Evolutionary conservation across 2,113 vertebrate genomes (phyloP).

Genomic region (Apeltes quadracus): DNA sequence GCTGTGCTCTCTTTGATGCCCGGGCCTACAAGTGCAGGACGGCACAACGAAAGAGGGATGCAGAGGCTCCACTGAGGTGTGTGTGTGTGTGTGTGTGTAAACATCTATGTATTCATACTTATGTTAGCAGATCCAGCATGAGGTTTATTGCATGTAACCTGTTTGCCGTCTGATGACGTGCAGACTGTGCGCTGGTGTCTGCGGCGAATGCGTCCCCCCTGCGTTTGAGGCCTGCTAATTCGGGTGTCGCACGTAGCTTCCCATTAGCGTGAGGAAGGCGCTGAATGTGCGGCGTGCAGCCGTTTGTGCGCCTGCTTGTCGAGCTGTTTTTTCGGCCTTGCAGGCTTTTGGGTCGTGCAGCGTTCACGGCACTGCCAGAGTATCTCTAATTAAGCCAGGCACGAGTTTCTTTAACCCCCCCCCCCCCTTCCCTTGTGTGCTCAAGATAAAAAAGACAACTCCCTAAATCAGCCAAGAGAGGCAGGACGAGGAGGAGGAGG

Average conservation of each 20-base stretch:
- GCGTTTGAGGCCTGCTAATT: constrained; percentile 9
- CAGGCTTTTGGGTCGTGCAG: constrained; percentile 32
- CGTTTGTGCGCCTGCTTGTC: constrained; percentile 25
- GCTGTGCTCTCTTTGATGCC: constrained; percentile 73
- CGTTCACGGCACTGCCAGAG: constrained; percentile 35
- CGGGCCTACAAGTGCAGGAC: constrained; percentile 70
- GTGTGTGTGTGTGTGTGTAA: neutral
- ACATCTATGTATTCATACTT: neutral
- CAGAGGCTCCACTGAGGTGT: constrained; percentile 27
- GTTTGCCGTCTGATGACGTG: neutral
- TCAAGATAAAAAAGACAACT: constrained; percentile 40
- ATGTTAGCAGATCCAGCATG: constrained; percentile 37
- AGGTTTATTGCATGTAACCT: constrained; percentile 34
- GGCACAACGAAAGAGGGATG: constrained; percentile 60
- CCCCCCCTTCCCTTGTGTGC: constrained; percentile 18
- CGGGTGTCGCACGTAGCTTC: constrained; percentile 14
- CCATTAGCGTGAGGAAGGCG: constrained; percentile 10
- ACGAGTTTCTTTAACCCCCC: constrained; percentile 41
- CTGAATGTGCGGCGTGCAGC: constrained; percentile 42
- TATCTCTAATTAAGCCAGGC: constrained; percentile 52
- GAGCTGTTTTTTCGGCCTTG: constrained; percentile 9
- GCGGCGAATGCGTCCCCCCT: neutral
- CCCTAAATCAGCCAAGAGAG: constrained; percentile 35
- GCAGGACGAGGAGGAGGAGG: constrained; percentile 23
- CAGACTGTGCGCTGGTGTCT: neutral